Base-by-base conservation (phyloP, 2,888 invertebrate species). In the Eupithecia insigniata region DNA sequence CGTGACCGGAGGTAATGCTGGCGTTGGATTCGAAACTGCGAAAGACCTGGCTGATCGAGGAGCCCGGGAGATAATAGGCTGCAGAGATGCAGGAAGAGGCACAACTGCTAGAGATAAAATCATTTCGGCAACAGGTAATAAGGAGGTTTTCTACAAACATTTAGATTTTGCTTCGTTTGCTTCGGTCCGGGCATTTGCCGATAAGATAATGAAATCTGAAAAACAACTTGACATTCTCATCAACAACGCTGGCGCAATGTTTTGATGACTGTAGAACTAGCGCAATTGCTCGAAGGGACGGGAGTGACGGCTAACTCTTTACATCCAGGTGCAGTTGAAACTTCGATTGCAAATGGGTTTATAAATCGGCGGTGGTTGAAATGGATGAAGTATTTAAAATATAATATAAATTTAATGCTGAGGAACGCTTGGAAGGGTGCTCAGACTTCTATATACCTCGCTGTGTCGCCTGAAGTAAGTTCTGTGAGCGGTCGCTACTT, bases 1-100 rank as follows among this genome's bases (percentile, higher is more conserved):
- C 69, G 95, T 98, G 51, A 98, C 98, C 14, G 98, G 98, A 28
- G 97, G 96, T 66, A 98, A 96, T 78, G 95, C 96, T 79, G 98
- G 97, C 7, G 97, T 97, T 81, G 98, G 97, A 36, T 96, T 95
- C 82, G 97, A 97, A 85, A 97, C 97, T 0, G 96, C 96, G 0
- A 95, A 95, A 78, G 96, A 97, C 83, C 85, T 97, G 67, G 97
- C 97, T 0, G 95, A 95, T 74, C 94, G 96, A 83, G 97, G 97
- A 34, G 98, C 97, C 1, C 95, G 95, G 73, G 94, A 98, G 10
- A 96, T 98, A 70, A 94, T 98, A 95, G 98, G 97, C 0, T 97
- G 98, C 86, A 95, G 97, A 77, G 96, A 97, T 84, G 85, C 96
- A 74, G 95, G 95, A 68, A 94, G 95, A 28, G 97, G 97, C 1